Evolutionary conservation across 2,888 invertebrate genomes (phyloP).

Genomic region (Phytoseiulus persimilis): DNA sequence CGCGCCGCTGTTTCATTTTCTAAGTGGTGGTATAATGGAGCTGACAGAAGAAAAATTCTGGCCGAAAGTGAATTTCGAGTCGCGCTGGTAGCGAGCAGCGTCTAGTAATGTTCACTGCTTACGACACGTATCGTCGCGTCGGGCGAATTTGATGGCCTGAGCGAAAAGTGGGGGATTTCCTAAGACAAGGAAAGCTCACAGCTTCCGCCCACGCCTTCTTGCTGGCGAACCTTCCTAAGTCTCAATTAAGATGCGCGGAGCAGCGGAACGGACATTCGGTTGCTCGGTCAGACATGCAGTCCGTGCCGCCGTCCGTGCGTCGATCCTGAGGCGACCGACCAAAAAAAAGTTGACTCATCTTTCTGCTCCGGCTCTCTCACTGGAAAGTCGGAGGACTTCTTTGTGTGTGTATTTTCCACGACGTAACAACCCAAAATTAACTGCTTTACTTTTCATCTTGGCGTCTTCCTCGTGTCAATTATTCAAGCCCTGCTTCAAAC

Average conservation of each 20-base stretch:
- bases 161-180: not conserved
- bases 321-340: not conserved
- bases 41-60: not conserved
- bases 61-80: not conserved
- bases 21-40: not conserved
- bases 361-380: not conserved
- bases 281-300: not conserved
- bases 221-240: not conserved
- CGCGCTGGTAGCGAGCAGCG: not conserved
- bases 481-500: too few species aligned
- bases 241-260: not conserved
- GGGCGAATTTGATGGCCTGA: not conserved
- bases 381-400: not conserved
- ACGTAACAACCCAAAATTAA: too few species aligned
- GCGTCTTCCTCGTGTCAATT: too few species aligned
- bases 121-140: not conserved
- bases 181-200: not conserved
- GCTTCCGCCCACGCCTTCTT: constrained; percentile 5
- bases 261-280: not conserved
- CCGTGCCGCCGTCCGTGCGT: not conserved
- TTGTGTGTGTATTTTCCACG: not conserved
- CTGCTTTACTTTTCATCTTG: too few species aligned
- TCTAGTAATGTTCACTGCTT: not conserved
- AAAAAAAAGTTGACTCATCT: not conserved
- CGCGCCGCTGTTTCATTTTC: not conserved